phyloP scores from a whole-genome alignment of 2,888 invertebrate genomes.

The Cancer borealis region DNA sequence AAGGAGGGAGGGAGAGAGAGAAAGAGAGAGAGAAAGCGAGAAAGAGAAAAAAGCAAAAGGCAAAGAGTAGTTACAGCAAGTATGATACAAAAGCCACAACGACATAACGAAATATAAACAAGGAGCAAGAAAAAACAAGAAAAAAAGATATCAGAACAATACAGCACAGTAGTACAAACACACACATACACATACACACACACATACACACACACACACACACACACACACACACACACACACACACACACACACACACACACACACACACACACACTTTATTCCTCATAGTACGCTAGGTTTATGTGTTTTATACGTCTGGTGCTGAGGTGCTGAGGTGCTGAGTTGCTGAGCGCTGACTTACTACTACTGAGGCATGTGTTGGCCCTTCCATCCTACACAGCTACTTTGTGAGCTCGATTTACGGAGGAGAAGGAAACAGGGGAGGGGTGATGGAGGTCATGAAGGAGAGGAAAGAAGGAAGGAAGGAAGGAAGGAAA shows the following conservation, averaged over 20 bases:
- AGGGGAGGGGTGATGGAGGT: background rate
- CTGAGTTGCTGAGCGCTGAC: background rate
- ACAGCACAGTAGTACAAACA: too few relatives aligned
- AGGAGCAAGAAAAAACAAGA: too few relatives aligned
- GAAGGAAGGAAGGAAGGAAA: background rate
- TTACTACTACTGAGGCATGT: background rate
- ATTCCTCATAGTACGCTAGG: too few relatives aligned
- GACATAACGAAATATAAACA: too few relatives aligned
- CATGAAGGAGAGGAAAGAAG: background rate
- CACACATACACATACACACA: background rate
- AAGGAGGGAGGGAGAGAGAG: too few relatives aligned
- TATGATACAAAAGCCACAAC: too few relatives aligned
- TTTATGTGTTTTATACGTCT: background rate
- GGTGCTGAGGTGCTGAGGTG: background rate
- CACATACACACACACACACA: background rate
- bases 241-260: background rate
- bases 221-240: slow-evolving; percentile 20
- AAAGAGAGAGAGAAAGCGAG: too few relatives aligned
- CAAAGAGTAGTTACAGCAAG: too few relatives aligned
- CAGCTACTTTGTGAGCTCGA: background rate
- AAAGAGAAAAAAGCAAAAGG: too few relatives aligned
- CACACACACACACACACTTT: background rate
- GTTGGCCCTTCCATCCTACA: background rate
- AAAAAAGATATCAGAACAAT: too few relatives aligned
- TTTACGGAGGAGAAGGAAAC: background rate